Base-by-base conservation (phyloP, 2,113 vertebrate genomes). In the Aphelocoma coerulescens region DNA sequence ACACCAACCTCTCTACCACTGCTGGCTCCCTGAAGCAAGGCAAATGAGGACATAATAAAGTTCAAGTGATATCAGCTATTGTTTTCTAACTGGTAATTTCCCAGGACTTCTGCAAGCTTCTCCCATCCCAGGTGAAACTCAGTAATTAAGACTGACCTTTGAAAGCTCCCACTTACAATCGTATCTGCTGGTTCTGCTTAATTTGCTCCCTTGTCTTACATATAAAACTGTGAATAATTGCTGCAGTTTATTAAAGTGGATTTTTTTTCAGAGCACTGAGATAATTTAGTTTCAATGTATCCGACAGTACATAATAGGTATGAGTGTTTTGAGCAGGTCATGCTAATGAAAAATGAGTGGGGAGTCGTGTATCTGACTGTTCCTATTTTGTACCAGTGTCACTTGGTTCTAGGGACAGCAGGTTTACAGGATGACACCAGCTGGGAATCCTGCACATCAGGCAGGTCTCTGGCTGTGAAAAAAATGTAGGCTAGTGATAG, bases 211-310 rank as follows among this genome's bases (percentile, higher is more conserved):
- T 35, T 37, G 21, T 83, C 49, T 82, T 87, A 79, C 62, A 67
- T 35, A 69, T 39, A 69, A 93, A 91, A 88, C 80, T 41, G 63
- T 77, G 84, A 93, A 91, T 94, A 96, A 95, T 95, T 92, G 86
- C 81, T 76, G 55, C 13, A 13, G 84, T 85, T 95, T 93, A 95
- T 92, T 94, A 79, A 91, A 91, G 73, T 44, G 49, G 73, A 85
- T 78, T 62, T 57, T 62, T 57, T 92, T 91, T 88, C 85, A 85
- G 88, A 93, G 87, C 71, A 58, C 66, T 62, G 78, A 88, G 78
- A 91, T 85, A 1, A 48, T 66, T 88, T 69, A 6, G 46, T 80
- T 93, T 66, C 82, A 44, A 78, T 54, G 87, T 65, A 78, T 61
- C 78, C 3, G 9, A 65, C 52, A 72, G 66, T 49, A 55, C 4